Evolutionary conservation across 1,140 invertebrate species (phyloP).

Genomic region (Prorops nasuta): DNA sequence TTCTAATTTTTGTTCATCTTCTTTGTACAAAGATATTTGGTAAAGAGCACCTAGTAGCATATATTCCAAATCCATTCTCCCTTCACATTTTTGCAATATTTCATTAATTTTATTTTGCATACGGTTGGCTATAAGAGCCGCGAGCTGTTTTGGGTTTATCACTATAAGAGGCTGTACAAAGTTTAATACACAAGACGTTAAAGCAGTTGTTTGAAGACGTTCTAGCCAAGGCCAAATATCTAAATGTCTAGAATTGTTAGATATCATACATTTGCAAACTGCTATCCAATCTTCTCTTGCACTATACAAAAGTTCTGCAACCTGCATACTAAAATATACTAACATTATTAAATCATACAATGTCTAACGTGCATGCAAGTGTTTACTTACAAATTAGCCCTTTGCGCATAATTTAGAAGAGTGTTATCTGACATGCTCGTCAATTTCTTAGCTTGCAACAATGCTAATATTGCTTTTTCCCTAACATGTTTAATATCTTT

Average conservation of each 20-base stretch:
- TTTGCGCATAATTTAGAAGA: constrained; percentile 62
- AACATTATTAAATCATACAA: not conserved
- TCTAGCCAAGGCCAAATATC: constrained; percentile 49
- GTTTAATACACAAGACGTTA: constrained; percentile 35
- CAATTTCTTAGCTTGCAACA: constrained; percentile 71
- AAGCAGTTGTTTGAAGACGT: constrained; percentile 36
- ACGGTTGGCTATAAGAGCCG: constrained; percentile 33
- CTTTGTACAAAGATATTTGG: constrained; percentile 52
- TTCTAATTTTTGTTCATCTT: constrained; percentile 50
- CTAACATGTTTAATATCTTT: constrained; percentile 67
- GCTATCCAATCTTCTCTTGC: constrained; percentile 49
- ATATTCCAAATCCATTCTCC: constrained; percentile 58
- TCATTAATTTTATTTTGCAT: constrained; percentile 32
- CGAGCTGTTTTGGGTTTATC: constrained; percentile 40
- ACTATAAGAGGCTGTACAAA: constrained; percentile 29
- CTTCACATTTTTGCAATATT: constrained; percentile 46
- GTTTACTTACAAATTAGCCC: constrained; percentile 66
- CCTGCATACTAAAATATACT: constrained; percentile 41
- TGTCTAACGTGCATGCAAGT: not conserved
- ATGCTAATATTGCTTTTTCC: constrained; percentile 77
- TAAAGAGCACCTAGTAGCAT: constrained; percentile 65
- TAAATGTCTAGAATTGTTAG: constrained; percentile 37
- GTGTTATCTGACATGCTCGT: constrained; percentile 59
- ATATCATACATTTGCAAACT: constrained; percentile 48
- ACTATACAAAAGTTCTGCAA: constrained; percentile 44